Evolutionary conservation across 1,140 invertebrate genomes (phyloP).

Genomic region (Atta cephalotes): DNA sequence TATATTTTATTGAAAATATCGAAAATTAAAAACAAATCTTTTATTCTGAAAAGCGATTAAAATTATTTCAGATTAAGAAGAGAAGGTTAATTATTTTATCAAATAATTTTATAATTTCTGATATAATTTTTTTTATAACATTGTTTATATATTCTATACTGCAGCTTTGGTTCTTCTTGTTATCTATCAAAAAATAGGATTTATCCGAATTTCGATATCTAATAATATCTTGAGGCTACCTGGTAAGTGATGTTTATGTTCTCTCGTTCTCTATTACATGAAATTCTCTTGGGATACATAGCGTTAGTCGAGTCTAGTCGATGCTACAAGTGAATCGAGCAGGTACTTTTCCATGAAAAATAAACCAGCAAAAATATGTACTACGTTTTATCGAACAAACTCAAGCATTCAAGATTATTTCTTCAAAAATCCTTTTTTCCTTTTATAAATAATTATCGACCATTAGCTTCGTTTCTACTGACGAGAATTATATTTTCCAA

Average conservation of each 20-base stretch:
- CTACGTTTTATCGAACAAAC: not conserved
- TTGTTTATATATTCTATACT: not conserved
- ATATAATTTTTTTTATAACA: not conserved
- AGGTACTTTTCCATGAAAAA: conserved; percentile 60
- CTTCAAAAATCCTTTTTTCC: not conserved
- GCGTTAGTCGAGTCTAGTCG: conserved; percentile 49
- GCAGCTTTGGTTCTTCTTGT: not conserved
- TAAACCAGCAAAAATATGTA: conserved; percentile 25
- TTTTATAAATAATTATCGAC: conserved; percentile 13
- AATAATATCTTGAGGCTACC: conserved; percentile 35
- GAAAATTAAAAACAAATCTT: not conserved
- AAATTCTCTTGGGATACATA: conserved; percentile 51
- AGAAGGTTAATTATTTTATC: not conserved
- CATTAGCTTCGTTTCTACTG: not conserved
- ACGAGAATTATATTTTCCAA: not conserved
- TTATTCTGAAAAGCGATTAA: not conserved
- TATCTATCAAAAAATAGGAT: not conserved
- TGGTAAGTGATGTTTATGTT: conserved; percentile 42
- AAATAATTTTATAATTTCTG: not conserved
- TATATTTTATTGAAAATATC: not conserved
- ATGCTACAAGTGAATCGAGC: conserved; percentile 38
- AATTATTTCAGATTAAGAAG: not conserved
- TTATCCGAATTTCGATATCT: conserved; percentile 15
- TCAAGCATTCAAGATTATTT: conserved; percentile 24
- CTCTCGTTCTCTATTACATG: conserved; percentile 39